A percentile compares a stretch with the other conserved stretches of the same genome.
Conservation (phyloP, 1,140 invertebrate species). For the Druon quercuslanigerum region DNA sequence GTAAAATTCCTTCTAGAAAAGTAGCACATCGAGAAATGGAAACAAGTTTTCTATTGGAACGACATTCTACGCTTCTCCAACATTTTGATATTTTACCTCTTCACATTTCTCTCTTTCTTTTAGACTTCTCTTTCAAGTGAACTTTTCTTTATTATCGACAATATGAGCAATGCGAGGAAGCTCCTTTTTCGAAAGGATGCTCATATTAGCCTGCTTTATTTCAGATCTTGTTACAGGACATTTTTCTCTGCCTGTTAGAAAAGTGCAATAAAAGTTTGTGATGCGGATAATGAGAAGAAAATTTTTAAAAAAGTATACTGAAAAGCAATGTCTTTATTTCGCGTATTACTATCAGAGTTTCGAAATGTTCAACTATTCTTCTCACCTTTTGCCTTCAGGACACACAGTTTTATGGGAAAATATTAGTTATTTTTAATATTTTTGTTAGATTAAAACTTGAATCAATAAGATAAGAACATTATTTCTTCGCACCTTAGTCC, state of each 20-base stretch:
- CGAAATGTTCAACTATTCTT: too few species aligned
- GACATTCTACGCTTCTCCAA: background rate
- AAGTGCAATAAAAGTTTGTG: conserved; percentile 12
- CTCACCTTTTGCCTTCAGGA: too few species aligned
- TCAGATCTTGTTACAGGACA: conserved; percentile 16
- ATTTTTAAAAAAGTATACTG: background rate
- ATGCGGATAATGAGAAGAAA: background rate
- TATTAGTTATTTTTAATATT: too few species aligned
- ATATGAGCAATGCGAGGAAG: background rate
- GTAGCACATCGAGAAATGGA: background rate
- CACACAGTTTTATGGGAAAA: too few species aligned
- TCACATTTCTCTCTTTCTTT: background rate
- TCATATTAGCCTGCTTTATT: conserved; percentile 10
- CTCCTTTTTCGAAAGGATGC: background rate
- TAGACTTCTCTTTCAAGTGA: background rate
- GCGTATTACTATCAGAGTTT: too few species aligned
- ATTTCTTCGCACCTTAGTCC: too few species aligned
- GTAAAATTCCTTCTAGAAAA: background rate
- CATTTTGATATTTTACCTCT: background rate
- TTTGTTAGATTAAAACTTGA: too few species aligned
- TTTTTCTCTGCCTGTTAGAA: conserved; percentile 18
- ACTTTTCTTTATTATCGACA: conserved; percentile 19
- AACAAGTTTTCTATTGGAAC: background rate
- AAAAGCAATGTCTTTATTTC: too few species aligned
- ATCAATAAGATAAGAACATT: too few species aligned